Evolutionary conservation across 2,888 invertebrate species (phyloP).

Genomic region (Priocnemis perturbator): DNA sequence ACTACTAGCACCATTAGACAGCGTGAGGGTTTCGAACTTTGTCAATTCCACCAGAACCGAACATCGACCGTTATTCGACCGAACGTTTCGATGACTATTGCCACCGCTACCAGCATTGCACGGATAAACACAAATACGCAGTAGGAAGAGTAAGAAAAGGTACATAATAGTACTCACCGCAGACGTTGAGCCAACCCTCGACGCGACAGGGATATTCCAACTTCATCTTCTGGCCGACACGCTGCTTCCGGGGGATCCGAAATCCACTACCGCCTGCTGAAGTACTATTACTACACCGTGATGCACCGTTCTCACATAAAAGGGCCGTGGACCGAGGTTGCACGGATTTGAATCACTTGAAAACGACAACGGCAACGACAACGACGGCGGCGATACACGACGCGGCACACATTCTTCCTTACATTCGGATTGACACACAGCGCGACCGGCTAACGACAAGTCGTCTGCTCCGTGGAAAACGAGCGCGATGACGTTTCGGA

Average conservation of each 20-base stretch:
- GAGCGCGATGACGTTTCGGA: background rate
- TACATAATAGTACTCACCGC: conserved; percentile 75
- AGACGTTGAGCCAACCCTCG: conserved; percentile 79
- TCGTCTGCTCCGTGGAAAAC: no score
- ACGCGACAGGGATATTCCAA: conserved; percentile 78
- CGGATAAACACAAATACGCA: background rate
- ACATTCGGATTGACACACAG: conserved; percentile 13
- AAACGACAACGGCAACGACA: background rate
- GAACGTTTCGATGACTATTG: no score
- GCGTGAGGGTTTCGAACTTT: no score
- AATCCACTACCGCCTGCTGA: conserved; percentile 18
- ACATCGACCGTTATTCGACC: no score
- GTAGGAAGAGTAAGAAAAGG: background rate
- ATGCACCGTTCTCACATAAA: conserved; percentile 38
- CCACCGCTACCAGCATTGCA: no score
- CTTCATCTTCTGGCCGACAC: conserved; percentile 63
- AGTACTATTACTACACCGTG: conserved; percentile 23
- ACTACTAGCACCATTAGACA: no score
- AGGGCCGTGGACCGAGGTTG: background rate
- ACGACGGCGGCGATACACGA: background rate
- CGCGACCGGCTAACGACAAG: background rate
- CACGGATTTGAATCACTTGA: no score
- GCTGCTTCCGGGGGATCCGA: conserved; percentile 31
- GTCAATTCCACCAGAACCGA: no score
- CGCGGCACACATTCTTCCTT: conserved; percentile 46